Evolutionary conservation across 2,888 invertebrate genomes (phyloP).

Genomic region (Gasteruption jaculator): DNA sequence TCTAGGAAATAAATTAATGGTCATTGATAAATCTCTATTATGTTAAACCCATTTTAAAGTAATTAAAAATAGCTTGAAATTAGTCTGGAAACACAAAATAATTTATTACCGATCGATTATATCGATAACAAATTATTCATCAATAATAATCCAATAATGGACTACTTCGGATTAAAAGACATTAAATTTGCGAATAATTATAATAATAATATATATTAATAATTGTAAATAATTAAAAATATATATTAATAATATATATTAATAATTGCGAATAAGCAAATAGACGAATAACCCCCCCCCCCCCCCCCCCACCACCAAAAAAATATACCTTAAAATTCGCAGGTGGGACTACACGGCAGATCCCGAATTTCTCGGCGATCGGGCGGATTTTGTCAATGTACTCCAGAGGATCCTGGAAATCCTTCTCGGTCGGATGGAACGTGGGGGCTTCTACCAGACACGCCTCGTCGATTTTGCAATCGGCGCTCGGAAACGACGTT

Average conservation of each 20-base stretch:
- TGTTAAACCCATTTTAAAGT: no score
- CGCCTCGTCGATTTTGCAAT: constrained; percentile 42
- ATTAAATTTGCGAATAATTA: constrained; percentile 5
- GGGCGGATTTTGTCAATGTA: constrained; percentile 78
- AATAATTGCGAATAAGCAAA: not conserved
- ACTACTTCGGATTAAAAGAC: no score
- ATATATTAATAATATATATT: constrained; percentile 1
- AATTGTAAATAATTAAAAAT: constrained; percentile 2
- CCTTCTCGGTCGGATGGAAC: constrained; percentile 75
- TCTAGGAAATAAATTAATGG: no score
- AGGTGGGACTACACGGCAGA: constrained; percentile 86
- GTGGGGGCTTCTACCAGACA: constrained; percentile 71
- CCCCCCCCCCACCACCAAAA: no score
- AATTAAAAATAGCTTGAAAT: no score
- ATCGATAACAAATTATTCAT: no score
- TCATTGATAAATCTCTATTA: no score
- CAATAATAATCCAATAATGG: no score
- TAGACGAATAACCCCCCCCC: constrained; percentile 1
- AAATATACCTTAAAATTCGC: constrained; percentile 60
- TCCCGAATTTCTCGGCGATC: constrained; percentile 74
- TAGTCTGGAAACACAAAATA: no score
- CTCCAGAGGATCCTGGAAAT: constrained; percentile 78
- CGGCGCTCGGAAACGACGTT: constrained; percentile 36
- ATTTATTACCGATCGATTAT: no score
- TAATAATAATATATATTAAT: constrained; percentile 1